Evolutionary conservation across 2,797 vertebrate species (phyloP).

Genomic region (Miichthys miiuy): DNA sequence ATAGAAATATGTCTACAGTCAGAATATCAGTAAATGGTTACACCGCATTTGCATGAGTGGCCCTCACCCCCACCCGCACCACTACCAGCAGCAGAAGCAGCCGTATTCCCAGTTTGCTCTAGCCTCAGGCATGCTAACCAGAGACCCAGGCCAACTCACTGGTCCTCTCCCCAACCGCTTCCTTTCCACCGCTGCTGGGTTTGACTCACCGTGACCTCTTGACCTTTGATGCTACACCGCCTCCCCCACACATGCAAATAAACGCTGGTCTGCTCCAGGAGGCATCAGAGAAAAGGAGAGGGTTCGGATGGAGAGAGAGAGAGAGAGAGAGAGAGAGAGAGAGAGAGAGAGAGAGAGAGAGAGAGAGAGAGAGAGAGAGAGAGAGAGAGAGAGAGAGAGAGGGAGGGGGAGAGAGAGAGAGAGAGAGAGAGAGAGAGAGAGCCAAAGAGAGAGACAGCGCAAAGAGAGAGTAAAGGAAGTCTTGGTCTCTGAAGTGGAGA

Average conservation of each 20-base stretch:
- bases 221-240: conserved; percentile 77
- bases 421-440: conserved; percentile 14
- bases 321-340: too few species aligned
- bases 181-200: conserved; percentile 79
- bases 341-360: conserved; percentile 4
- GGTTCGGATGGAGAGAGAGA: conserved; percentile 58
- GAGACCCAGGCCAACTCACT: conserved; percentile 80
- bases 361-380: conserved; percentile 51
- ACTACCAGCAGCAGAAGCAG: conserved; percentile 66
- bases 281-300: conserved; percentile 67
- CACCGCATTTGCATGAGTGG: conserved; percentile 78
- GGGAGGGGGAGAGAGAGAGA: too few species aligned
- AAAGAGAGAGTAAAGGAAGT: conserved; percentile 79
- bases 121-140: conserved; percentile 82
- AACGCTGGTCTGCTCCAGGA: conserved; percentile 73
- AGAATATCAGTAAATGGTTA: conserved; percentile 68
- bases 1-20: conserved; percentile 53
- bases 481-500: conserved; percentile 76
- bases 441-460: conserved; percentile 47
- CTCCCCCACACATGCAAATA: conserved; percentile 88
- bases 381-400: conserved; percentile 58
- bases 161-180: conserved; percentile 80
- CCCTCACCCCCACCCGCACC: conserved; percentile 67
- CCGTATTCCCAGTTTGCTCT: conserved; percentile 77
- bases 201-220: conserved; percentile 85